These are phyloP conservation scores for Metallyticus violacea DNA, from an alignment of 2,888 invertebrate genomes.

Conservation along the genomic window DNA sequence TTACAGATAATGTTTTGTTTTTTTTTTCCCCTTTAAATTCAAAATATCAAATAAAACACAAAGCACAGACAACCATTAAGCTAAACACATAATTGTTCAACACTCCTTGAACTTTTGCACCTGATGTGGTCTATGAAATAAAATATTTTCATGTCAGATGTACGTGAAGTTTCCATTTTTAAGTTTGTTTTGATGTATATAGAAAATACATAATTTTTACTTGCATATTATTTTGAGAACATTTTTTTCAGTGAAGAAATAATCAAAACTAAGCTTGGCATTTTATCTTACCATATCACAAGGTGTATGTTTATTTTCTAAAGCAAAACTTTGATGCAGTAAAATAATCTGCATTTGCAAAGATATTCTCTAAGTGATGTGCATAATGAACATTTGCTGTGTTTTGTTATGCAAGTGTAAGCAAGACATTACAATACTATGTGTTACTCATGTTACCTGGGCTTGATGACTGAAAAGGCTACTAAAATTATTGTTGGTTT, in stretches of 20 bases:
- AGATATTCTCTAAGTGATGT: not conserved
- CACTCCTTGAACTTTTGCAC: not conserved
- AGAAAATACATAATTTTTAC: too few relatives aligned
- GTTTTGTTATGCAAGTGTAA: not conserved
- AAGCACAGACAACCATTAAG: not conserved
- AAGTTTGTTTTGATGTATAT: not conserved
- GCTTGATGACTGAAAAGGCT: not conserved
- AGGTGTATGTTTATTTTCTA: not conserved
- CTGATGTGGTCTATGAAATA: not conserved
- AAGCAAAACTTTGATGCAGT: not conserved
- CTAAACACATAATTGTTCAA: not conserved
- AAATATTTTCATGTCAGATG: not conserved
- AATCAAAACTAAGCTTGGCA: too few relatives aligned
- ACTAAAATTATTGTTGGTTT: not conserved
- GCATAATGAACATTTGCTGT: not conserved
- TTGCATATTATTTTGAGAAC: not conserved
- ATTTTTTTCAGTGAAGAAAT: not conserved
- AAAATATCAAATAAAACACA: not conserved
- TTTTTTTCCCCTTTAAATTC: not conserved
- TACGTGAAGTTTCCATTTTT: not conserved
- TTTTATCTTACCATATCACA: too few relatives aligned
- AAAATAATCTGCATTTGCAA: not conserved
- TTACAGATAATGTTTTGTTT: not conserved
- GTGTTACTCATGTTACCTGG: not conserved
- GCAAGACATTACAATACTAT: not conserved